Conservation (phyloP, 2,113 vertebrate genomes). For the Phasianus colchicus region DNA sequence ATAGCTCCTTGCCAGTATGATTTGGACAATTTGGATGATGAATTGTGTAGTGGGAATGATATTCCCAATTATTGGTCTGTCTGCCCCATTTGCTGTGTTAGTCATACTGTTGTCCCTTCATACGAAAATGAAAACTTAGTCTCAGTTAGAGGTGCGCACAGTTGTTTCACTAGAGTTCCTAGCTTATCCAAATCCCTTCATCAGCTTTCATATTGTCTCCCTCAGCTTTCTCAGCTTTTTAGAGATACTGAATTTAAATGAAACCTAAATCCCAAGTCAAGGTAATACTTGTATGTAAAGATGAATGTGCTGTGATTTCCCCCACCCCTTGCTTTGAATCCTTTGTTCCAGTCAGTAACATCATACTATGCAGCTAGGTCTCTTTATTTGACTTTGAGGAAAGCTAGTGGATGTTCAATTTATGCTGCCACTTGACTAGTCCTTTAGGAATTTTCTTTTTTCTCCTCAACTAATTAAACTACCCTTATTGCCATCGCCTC, state of each 20-base stretch:
- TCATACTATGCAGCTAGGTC: not conserved
- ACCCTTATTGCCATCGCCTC: not conserved
- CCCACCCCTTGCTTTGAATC: not conserved
- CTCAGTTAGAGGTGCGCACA: not conserved
- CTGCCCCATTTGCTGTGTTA: not conserved
- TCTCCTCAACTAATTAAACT: conserved; percentile 39
- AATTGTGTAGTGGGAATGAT: not conserved
- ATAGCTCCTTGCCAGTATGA: not conserved
- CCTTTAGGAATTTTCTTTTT: conserved; percentile 51
- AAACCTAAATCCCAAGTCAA: not conserved
- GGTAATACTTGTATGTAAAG: not conserved
- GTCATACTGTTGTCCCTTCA: not conserved
- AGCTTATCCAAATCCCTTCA: not conserved
- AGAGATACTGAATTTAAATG: not conserved
- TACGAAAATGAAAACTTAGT: not conserved
- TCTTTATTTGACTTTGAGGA: conserved; percentile 36
- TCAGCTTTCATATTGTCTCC: not conserved
- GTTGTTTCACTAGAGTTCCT: not conserved
- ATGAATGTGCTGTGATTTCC: not conserved
- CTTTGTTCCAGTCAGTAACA: not conserved
- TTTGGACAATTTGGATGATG: no score
- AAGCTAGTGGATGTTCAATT: conserved; percentile 9
- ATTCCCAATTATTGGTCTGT: not conserved
- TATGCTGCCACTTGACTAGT: conserved; percentile 33
- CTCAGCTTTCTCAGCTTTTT: not conserved